phyloP scores from a whole-genome alignment of 2,888 invertebrate species.

The Latrodectus hesperus region DNA sequence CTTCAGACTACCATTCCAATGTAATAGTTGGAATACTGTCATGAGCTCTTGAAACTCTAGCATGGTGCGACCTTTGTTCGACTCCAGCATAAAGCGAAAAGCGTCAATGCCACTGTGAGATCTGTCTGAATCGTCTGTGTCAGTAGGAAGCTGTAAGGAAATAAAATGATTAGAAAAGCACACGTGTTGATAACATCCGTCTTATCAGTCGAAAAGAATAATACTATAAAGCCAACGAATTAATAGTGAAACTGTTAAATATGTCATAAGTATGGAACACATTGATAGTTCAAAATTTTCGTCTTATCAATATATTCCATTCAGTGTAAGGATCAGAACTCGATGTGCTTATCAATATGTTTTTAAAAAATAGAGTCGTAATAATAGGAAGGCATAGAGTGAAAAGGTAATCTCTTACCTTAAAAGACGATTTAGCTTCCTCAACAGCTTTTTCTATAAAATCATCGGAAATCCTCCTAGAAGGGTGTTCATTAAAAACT shows the following conservation, averaged over 20 bases:
- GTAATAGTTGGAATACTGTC: constrained; percentile 96
- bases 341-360: too few relatives aligned
- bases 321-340: too few relatives aligned
- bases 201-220: too few relatives aligned
- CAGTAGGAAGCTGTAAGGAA: constrained; percentile 68
- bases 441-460: constrained; percentile 94
- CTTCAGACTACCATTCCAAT: constrained; percentile 97
- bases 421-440: constrained; percentile 91
- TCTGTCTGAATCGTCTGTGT: constrained; percentile 76
- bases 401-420: constrained; percentile 76
- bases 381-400: too few relatives aligned
- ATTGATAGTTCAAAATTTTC: too few relatives aligned
- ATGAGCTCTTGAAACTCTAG: constrained; percentile 96
- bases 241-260: too few relatives aligned
- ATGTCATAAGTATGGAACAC: too few relatives aligned
- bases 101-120: constrained; percentile 86
- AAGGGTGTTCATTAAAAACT: constrained; percentile 96
- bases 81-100: constrained; percentile 81
- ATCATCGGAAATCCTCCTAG: constrained; percentile 91
- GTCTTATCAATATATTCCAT: too few relatives aligned
- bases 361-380: too few relatives aligned
- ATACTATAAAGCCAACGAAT: too few relatives aligned
- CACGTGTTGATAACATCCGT: too few relatives aligned
- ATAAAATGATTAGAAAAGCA: too few relatives aligned
- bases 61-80: constrained; percentile 87